Base-by-base conservation (phyloP, 2,797 vertebrate species). In the Diplodus sargus region DNA sequence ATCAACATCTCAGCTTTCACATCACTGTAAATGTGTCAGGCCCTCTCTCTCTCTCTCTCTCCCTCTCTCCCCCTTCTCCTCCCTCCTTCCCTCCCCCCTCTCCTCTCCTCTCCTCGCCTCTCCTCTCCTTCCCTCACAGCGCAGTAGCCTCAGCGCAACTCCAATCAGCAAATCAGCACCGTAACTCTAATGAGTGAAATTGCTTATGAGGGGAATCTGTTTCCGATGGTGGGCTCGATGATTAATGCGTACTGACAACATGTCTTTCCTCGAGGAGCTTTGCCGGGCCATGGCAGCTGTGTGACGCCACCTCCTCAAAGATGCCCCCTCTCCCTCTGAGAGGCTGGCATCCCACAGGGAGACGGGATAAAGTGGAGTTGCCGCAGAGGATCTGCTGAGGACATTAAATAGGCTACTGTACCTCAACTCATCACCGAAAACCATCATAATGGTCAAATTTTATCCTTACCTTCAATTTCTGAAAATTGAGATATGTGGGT, bases 131-230 rank as follows among this genome's bases (percentile, higher is more conserved):
- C 74, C 81, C 91, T 86, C 84, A 12, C 82, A 76, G 82, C 71
- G 74, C 9, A 77, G 85, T 85, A 83, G 90, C 90, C 91, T 89
- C 80, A 65, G 87, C 73, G 30, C 62, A 86, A 76, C 85, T 87
- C 89, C 90, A 91, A 91, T 89, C 90, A 91, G 90, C 91, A 87
- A 90, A 91, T 91, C 92, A 88, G 90, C 86, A 79, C 76, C 81
- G 78, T 85, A 88, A 91, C 90, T 89, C 91, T 95, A 95, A 95
- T 94, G 94, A 94, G 90, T 79, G 83, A 93, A 92, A 93, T 91
- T 93, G 94, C 94, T 95, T 95, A 94, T 95, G 93, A 95, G 92
- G 90, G 90, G 92, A 94, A 91, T 93, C 87, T 89, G 93, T 94
- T 94, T 94, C 91, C 87, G 88, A 93, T 86, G 91, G 90, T 76